Evolutionary conservation across 2,113 vertebrate genomes (phyloP), one percentile per base, ranked within the genome.

Genomic region (Psammodynastes pulverulentus): DNA sequence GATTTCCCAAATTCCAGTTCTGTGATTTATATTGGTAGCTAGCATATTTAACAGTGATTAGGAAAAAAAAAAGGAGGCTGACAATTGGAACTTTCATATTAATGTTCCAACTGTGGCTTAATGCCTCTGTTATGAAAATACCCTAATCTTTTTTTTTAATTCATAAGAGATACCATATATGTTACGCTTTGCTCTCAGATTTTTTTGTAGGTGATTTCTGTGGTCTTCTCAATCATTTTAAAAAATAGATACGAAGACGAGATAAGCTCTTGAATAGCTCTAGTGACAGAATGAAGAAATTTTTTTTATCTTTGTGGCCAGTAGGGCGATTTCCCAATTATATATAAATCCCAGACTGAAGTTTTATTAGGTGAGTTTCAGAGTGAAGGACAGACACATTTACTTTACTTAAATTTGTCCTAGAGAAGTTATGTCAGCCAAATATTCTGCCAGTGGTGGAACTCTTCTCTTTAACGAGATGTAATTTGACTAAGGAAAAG

Each of bases 21-120:
- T 94, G 92, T 26, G 12, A 89, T 94, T 96, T 94, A 95, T 92
- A 96, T 93, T 49, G 15, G 89, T 94, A 93, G 94, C 96, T 95
- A 87, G 95, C 92, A 94, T 97, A 95, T 97, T 95, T 94, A 95
- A 95, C 95, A 97, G 97, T 97, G 95, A 84, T 94, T 89, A n/a
- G 72, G 89, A 85, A 9, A 9, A 86, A 95, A 93, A 95, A 90
- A 89, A n/a, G 0, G 0, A 6, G 0, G 93, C 94, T 93, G 90
- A 93, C 95, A 21, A 86, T 86, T 9, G 19, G n/a, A 3, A 13
- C 4, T 85, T 43, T 21, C 5, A 15, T 29, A 24, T 39, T 85
- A 43, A 23, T 88, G 23, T 88, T 45, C 6, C 6, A 87, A 23
- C 24, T 72, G 15, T 51, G 39, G 26, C 52, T 86, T 93, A 49